phyloP scores from a whole-genome alignment of 2,888 invertebrate species.

The Acanthosepion esculentum region DNA sequence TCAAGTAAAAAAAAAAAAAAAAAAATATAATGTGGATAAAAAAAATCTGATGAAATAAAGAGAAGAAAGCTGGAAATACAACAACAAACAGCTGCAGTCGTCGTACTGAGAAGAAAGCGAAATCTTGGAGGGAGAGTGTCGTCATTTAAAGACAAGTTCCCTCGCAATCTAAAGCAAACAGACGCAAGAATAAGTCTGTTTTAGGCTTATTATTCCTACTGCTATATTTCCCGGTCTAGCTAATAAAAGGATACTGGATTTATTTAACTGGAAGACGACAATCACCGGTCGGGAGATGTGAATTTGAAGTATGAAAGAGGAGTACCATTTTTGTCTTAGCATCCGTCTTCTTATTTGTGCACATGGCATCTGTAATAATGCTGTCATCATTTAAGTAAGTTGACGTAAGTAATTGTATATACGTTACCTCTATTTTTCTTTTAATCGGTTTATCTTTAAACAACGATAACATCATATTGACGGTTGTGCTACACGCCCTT shows the following conservation, averaged over 20 bases:
- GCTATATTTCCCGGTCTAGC: background rate
- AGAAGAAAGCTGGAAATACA: too few species aligned
- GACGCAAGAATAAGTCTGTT: background rate
- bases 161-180: background rate
- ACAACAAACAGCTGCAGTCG: too few species aligned
- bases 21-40: background rate
- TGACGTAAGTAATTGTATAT: background rate
- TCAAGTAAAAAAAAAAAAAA: background rate
- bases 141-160: background rate
- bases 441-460: too few species aligned
- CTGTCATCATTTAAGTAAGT: background rate
- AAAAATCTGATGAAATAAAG: background rate
- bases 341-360: background rate
- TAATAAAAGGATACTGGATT: background rate
- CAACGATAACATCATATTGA: too few species aligned
- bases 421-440: background rate
- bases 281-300: background rate
- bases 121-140: background rate
- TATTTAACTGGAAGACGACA: background rate
- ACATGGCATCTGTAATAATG: background rate
- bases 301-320: background rate
- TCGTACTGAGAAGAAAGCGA: background rate
- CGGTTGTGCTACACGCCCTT: too few species aligned
- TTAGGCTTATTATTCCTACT: background rate
- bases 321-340: background rate